A percentile compares a stretch with the other conserved stretches of the same genome.
phyloP scores from a whole-genome alignment of 2,797 vertebrate species.

The Cyprinella venusta region DNA sequence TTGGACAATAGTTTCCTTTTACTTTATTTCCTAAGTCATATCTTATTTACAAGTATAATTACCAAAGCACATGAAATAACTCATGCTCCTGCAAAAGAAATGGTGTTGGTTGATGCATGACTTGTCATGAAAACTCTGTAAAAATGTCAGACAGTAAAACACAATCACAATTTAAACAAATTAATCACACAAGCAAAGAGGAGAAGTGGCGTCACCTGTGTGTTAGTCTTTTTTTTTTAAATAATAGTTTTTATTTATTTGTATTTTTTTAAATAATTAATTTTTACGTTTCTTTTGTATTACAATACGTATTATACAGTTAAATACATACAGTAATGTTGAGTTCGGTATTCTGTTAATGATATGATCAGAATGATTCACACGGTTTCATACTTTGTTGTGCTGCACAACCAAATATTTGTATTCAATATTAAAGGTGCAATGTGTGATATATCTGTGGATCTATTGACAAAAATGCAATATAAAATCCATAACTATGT shows the following conservation, averaged over 20 bases:
- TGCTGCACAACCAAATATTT: background rate
- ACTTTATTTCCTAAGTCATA: background rate
- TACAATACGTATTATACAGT: no score
- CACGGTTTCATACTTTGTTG: background rate
- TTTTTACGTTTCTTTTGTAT: no score
- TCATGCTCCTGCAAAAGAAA: background rate
- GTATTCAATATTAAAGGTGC: background rate
- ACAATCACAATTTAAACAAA: constrained; percentile 27
- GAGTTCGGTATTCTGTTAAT: background rate
- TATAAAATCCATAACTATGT: no score
- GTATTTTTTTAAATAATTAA: no score
- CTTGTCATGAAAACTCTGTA: constrained; percentile 5
- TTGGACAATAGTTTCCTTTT: background rate
- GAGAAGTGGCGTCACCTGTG: background rate
- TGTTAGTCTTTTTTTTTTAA: fast-evolving
- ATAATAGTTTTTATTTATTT: no score
- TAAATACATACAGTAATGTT: no score
- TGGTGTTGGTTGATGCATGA: constrained; percentile 2
- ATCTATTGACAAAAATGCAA: no score
- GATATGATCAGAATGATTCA: background rate
- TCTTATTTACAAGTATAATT: background rate
- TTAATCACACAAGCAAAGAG: background rate
- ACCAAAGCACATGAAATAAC: background rate
- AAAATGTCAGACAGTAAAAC: background rate
- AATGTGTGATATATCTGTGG: no score